Base-by-base conservation (phyloP, 2,113 vertebrate genomes). In the Willisornis vidua region DNA sequence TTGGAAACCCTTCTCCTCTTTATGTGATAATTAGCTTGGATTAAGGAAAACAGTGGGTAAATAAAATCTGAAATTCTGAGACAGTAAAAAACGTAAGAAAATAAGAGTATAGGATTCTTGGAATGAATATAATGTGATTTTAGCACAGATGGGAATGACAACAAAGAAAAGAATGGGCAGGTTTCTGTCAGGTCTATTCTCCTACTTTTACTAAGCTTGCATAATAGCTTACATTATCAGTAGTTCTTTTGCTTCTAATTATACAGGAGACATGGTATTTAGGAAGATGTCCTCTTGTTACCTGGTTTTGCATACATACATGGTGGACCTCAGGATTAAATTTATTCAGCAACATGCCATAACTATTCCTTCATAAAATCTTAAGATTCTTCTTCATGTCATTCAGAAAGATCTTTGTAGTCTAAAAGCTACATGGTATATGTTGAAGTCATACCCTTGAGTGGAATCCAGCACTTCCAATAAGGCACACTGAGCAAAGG, bases 401-500 rank as follows among this genome's bases (percentile, higher is more conserved):
- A 45, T 45, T 73, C 10, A 51, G 33, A 65, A 82, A 78, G 13
- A 8, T n/a, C 7, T 79, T 82, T 82, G 39, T 51, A 51, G 22
- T 55, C 22, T 72, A 16, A 82, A 54, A 87, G 1, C 9, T 58
- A 5, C 8, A 3, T 8, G 5, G 5, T 41, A 5, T 20, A 29
- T 87, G 16, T 37, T 52, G 29, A 85, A 76, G 3, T 43, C 10
- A 11, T 20, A 48, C 2, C 17, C 45, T 22, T 10, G 14, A 68
- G 29, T 28, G 4, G 9, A 90, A 90, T 48, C n/a, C 4, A 48
- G 15, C 3, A 23, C 37, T 58, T 82, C 80, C 52, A 75, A 14
- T 13, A 52, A 24, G 6, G 7, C 12, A 68, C 0, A 1, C 4
- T 37, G 0, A 43, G 29, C 29, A 72, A 52, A 70, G 0, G 1